Evolutionary conservation across 2,797 vertebrate species (phyloP).

Genomic region (Arrhamphus sclerolepis): DNA sequence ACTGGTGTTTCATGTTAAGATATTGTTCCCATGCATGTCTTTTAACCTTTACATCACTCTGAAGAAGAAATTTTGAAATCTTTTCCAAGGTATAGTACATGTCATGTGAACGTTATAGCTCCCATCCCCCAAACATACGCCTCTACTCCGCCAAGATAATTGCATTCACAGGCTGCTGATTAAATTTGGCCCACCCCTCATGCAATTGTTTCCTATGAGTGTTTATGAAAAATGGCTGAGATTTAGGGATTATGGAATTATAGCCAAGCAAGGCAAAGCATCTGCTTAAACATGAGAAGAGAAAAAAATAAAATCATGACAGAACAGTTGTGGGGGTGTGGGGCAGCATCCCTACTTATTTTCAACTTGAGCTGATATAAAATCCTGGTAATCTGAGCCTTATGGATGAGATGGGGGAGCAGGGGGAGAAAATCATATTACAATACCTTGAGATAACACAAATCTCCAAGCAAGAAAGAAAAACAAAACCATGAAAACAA

Average conservation of each 20-base stretch:
- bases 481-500: conserved; percentile 55
- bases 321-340: conserved; percentile 41
- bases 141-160: conserved; percentile 79
- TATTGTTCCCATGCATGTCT: no score
- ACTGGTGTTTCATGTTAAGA: no score
- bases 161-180: conserved; percentile 92
- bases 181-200: conserved; percentile 90
- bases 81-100: conserved; percentile 38
- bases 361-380: conserved; percentile 65
- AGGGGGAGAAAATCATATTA: conserved; percentile 44
- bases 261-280: conserved; percentile 80
- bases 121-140: conserved; percentile 52
- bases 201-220: conserved; percentile 90
- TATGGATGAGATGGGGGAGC: conserved; percentile 46
- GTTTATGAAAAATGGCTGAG: conserved; percentile 87
- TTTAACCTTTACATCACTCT: conserved; percentile 10
- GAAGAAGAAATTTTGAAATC: conserved; percentile 28
- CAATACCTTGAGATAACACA: conserved; percentile 53
- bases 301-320: conserved; percentile 59
- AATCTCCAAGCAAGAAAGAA: conserved; percentile 35
- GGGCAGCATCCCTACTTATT: conserved; percentile 52
- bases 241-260: conserved; percentile 94
- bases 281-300: conserved; percentile 79
- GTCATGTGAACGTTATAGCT: conserved; percentile 42
- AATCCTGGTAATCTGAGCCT: conserved; percentile 69